phyloP scores from a whole-genome alignment of 1,140 invertebrate species.

The Oedothorax gibbosus region DNA sequence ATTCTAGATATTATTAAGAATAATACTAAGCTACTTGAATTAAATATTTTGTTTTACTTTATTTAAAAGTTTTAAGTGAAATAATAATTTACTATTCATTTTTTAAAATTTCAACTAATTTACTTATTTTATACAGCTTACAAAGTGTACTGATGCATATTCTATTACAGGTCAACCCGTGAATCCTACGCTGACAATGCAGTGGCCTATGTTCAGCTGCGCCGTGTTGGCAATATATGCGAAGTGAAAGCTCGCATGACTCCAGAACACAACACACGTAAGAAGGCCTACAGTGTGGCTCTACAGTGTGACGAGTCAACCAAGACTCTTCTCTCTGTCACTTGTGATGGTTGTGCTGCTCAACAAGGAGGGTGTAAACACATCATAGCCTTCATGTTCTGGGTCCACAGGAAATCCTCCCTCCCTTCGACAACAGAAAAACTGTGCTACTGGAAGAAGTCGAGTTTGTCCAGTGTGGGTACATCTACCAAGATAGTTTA shows the following conservation, averaged over 20 bases:
- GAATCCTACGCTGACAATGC: constrained; percentile 1
- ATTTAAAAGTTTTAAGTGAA: too few species aligned
- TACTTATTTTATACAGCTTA: too few species aligned
- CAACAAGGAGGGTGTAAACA: not conserved
- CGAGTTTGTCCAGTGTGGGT: not conserved
- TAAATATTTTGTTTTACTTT: too few species aligned
- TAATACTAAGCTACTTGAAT: too few species aligned
- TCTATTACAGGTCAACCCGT: constrained; percentile 7
- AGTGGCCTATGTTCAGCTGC: constrained; percentile 10
- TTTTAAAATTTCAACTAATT: too few species aligned
- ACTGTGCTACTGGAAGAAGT: constrained; percentile 12
- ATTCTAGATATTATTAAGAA: too few species aligned
- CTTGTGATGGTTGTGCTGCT: constrained; percentile 19
- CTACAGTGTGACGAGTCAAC: not conserved
- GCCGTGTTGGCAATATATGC: not conserved
- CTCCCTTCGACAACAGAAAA: not conserved
- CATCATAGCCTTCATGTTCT: not conserved
- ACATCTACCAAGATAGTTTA: not conserved
- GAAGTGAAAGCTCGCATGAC: not conserved
- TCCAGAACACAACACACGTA: not conserved
- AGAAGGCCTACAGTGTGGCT: not conserved
- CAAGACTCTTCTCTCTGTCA: not conserved
- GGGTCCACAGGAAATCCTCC: constrained; percentile 12
- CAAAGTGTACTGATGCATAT: too few species aligned
- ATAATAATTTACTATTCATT: too few species aligned